Conservation (phyloP, 2,797 vertebrate species). For the Oophaga sylvatica region DNA sequence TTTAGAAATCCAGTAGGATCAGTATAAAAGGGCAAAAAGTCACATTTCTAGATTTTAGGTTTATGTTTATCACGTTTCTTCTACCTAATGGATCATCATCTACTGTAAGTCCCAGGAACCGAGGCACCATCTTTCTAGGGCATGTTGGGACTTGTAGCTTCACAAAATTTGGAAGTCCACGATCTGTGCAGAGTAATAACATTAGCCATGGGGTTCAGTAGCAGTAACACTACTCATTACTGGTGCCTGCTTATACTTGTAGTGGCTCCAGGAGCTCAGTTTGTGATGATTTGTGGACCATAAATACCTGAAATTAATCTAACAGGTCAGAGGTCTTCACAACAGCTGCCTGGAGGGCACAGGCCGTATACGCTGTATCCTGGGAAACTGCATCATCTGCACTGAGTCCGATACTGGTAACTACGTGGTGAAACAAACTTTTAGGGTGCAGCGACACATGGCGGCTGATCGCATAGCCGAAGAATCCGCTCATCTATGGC, state of each 20-base stretch:
- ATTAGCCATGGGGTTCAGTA: not conserved
- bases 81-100: not conserved
- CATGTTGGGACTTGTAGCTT: not conserved
- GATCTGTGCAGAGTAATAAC: not conserved
- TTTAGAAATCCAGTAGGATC: too few species aligned
- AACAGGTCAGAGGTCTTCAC: not conserved
- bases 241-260: conserved; percentile 23
- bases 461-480: too few species aligned
- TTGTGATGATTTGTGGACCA: not conserved
- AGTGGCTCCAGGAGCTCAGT: not conserved
- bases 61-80: not conserved
- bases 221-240: not conserved
- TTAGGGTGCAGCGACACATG: too few species aligned
- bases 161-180: not conserved
- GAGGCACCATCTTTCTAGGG: not conserved
- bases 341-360: not conserved
- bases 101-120: not conserved
- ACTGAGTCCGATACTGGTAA: not conserved
- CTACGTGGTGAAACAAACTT: too few species aligned
- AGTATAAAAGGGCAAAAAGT: too few species aligned
- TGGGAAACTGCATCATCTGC: not conserved
- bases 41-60: too few species aligned
- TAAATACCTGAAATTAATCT: conserved; percentile 21
- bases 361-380: too few species aligned
- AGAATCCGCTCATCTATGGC: too few species aligned